Percentiles rank a stretch among this genome's conserved stretches.
These are phyloP conservation scores for Mesopsocus fuscifrons DNA, from an alignment of 2,888 invertebrate genomes.

Conservation along the genomic window DNA sequence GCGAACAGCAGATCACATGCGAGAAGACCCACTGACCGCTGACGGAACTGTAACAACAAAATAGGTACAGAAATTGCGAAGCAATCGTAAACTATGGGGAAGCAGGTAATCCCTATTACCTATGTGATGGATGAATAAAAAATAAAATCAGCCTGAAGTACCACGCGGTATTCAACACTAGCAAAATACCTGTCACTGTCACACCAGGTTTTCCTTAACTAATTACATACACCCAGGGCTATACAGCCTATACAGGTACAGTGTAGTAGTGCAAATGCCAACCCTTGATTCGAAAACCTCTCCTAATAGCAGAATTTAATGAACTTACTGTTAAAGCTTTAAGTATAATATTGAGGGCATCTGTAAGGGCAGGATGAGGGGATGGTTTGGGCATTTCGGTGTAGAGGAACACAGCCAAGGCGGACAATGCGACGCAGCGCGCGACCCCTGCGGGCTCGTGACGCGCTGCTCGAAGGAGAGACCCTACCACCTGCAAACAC, in stretches of 20 bases:
- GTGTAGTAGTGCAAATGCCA: no score
- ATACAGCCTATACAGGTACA: no score
- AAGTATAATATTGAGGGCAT: slow-evolving; percentile 46
- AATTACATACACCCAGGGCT: no score
- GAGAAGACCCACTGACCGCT: slow-evolving; percentile 62
- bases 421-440: slow-evolving; percentile 72
- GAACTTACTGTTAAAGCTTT: slow-evolving; percentile 42
- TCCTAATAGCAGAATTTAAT: not conserved
- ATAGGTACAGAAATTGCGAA: slow-evolving; percentile 10
- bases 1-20: slow-evolving; percentile 63
- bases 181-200: no score
- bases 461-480: slow-evolving; percentile 64
- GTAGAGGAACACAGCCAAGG: slow-evolving; percentile 56
- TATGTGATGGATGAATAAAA: slow-evolving; percentile 7
- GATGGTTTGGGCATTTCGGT: slow-evolving; percentile 29
- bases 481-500: not conserved
- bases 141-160: not conserved
- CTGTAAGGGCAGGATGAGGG: slow-evolving; percentile 42
- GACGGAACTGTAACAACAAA: slow-evolving; percentile 45
- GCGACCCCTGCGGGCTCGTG: slow-evolving; percentile 76
- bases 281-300: no score
- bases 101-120: slow-evolving; percentile 30
- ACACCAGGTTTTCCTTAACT: no score
- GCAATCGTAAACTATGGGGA: slow-evolving; percentile 30
- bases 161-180: not conserved